A percentile compares a stretch with the other conserved stretches of the same genome.
Evolutionary conservation across 2,113 vertebrate species (phyloP).

Genomic region (Gambusia holbrooki): DNA sequence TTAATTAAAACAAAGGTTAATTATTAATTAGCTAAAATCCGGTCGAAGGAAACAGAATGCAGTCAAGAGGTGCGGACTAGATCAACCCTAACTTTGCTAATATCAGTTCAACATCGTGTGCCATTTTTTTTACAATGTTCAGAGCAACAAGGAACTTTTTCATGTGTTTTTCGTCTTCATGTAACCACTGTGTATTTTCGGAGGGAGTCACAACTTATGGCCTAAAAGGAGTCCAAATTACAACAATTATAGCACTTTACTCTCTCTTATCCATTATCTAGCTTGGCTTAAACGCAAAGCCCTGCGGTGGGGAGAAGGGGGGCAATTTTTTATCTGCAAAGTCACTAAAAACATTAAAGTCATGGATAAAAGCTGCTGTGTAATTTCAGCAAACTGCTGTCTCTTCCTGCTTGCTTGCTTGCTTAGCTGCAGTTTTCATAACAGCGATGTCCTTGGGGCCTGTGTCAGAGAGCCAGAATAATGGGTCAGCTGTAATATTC

Average conservation of each 20-base stretch:
- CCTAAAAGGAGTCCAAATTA: background rate
- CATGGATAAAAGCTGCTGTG: constrained; percentile 39
- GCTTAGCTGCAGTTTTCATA: constrained; percentile 50
- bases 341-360: constrained; percentile 41
- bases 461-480: constrained; percentile 37
- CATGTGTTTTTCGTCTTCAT: background rate
- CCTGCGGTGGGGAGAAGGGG: constrained; percentile 7
- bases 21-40: constrained; percentile 40
- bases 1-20: constrained; percentile 39
- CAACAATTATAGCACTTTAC: background rate
- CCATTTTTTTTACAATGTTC: background rate
- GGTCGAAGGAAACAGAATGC: constrained; percentile 17
- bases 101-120: background rate
- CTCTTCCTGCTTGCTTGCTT: constrained; percentile 29
- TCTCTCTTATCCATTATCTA: background rate
- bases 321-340: constrained; percentile 48
- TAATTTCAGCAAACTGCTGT: constrained; percentile 38
- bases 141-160: background rate
- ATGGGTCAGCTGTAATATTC: constrained; percentile 9
- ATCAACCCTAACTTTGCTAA: constrained; percentile 21
- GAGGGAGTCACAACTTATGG: background rate
- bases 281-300: constrained; percentile 27
- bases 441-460: constrained; percentile 36
- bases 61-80: constrained; percentile 1
- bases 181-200: background rate